These are phyloP conservation scores for Drepanosiphum platanoidis DNA, from an alignment of 2,888 invertebrate species.

Conservation along the genomic window DNA sequence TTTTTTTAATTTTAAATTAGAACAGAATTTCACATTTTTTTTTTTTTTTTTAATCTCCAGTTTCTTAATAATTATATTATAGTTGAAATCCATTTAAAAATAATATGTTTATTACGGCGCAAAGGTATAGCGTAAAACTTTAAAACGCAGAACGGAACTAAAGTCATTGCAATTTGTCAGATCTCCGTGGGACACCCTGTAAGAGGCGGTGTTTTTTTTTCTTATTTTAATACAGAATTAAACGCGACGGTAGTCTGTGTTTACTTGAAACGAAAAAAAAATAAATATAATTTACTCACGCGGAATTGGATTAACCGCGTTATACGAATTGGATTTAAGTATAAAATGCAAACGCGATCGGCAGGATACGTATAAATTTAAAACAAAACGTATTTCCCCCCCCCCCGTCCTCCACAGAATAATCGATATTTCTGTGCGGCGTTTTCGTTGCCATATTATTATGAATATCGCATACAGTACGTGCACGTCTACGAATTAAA, in stretches of 20 bases:
- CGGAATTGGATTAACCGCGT: not conserved
- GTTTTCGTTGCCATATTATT: no score
- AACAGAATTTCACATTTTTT: no score
- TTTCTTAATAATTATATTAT: no score
- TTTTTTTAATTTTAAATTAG: no score
- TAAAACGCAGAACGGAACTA: no score
- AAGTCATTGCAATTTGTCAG: no score
- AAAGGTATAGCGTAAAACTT: no score
- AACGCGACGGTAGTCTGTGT: not conserved
- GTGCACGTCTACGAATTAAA: not conserved
- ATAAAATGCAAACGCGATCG: not conserved
- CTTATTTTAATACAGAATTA: constrained; percentile 7
- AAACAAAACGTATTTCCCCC: not conserved
- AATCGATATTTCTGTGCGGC: not conserved
- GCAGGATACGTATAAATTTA: not conserved
- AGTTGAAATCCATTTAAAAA: no score
- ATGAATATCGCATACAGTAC: not conserved
- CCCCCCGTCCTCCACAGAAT: not conserved
- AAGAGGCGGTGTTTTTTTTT: no score
- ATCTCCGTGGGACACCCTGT: no score
- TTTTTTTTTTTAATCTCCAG: no score
- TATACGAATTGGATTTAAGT: not conserved
- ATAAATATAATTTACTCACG: not conserved
- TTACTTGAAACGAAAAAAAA: not conserved
- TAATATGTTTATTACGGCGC: no score